A percentile compares a stretch with the other conserved stretches of the same genome.
phyloP scores from a whole-genome alignment of 1,140 invertebrate species.

The Tetranychus cinnabarinus region DNA sequence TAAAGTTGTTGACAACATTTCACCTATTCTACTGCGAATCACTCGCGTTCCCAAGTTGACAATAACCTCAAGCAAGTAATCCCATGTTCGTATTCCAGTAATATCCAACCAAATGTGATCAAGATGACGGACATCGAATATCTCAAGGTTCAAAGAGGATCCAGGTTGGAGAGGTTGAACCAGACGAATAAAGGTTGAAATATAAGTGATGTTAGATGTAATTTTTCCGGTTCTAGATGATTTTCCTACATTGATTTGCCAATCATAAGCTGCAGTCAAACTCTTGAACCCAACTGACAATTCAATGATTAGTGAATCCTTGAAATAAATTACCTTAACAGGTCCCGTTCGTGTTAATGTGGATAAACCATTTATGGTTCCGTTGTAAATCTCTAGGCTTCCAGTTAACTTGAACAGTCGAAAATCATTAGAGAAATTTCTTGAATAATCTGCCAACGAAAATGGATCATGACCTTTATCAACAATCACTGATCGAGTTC shows the following conservation, averaged over 20 bases:
- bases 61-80: slow-evolving; percentile 12
- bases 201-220: slow-evolving; percentile 1
- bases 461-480: slow-evolving; percentile 10
- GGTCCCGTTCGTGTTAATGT: slow-evolving; percentile 11
- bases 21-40: slow-evolving; percentile 10
- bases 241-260: slow-evolving; percentile 7
- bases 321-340: slow-evolving; percentile 7
- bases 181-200: slow-evolving; percentile 9
- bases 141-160: slow-evolving; percentile 4
- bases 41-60: slow-evolving; percentile 13
- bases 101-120: slow-evolving; percentile 14
- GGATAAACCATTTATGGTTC: slow-evolving; percentile 11
- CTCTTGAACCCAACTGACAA: slow-evolving; percentile 13
- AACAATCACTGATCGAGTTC: not conserved
- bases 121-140: slow-evolving; percentile 9
- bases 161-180: slow-evolving; percentile 6
- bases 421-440: slow-evolving; percentile 1
- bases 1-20: slow-evolving; percentile 8
- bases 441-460: slow-evolving; percentile 6
- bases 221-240: not conserved
- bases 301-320: slow-evolving; percentile 11
- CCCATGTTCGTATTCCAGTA: slow-evolving; percentile 12
- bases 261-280: slow-evolving; percentile 11
- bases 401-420: not conserved
- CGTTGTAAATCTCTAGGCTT: slow-evolving; percentile 7